Evolutionary conservation across 2,888 invertebrate genomes (phyloP).

Genomic region (Odontocerum albicorne): DNA sequence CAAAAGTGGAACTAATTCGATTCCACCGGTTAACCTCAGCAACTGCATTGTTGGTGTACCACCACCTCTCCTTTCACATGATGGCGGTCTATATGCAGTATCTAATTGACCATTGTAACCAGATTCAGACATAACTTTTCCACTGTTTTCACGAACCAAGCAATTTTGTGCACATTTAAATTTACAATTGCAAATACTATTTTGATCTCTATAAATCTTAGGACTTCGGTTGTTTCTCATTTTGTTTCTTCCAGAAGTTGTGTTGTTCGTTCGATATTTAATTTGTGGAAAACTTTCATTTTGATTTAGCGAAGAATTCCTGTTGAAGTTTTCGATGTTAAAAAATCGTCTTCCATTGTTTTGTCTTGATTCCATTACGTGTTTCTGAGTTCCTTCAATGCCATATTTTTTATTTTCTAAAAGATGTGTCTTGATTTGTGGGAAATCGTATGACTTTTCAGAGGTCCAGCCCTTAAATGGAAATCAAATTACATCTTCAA

Average conservation of each 20-base stretch:
- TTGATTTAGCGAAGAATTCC: conserved; percentile 2
- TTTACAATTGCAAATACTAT: neutral
- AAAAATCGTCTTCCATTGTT: conserved; percentile 6
- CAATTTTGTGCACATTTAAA: conserved; percentile 3
- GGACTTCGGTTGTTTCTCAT: neutral
- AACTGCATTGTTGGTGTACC: conserved; percentile 50
- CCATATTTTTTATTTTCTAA: conserved; percentile 2
- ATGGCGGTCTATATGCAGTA: neutral
- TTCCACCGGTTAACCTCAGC: conserved; percentile 62
- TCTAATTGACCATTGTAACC: neutral
- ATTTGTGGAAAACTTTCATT: neutral
- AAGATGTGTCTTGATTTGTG: conserved; percentile 15
- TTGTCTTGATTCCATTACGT: neutral
- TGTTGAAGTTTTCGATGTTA: conserved; percentile 9
- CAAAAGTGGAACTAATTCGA: conserved; percentile 75
- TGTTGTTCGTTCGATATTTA: neutral
- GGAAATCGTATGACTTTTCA: conserved; percentile 42
- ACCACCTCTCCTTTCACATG: conserved; percentile 8
- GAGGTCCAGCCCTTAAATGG: conserved; percentile 47
- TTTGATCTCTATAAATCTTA: neutral
- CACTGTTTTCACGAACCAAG: neutral
- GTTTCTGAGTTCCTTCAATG: neutral
- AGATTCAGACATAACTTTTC: neutral
- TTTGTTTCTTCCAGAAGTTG: neutral
- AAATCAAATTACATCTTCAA: too few species aligned